Evolutionary conservation across 2,888 invertebrate genomes (phyloP), one percentile per base, ranked within the genome.

Genomic region (Ornithoptera alexandrae): DNA sequence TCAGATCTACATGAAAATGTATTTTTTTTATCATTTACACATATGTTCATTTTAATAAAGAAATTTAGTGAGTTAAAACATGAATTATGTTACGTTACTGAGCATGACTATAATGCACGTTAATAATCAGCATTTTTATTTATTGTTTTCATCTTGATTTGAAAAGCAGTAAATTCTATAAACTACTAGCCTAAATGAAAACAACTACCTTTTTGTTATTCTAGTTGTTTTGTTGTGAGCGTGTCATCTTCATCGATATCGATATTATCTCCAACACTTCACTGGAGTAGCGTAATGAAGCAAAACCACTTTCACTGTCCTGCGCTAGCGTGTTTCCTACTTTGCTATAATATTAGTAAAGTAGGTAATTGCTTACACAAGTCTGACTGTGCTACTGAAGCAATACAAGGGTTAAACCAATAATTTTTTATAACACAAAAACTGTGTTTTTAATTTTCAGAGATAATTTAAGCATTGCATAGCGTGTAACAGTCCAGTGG

Each of bases 261-360:
- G 61, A 58, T 30, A 71, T 61, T 67, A 64, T 64, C 46, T 67
- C 39, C 46, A 17, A 24, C 67, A 18, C 75, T 61, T 71, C 72
- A 72, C 74, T 73, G 71, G 58, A 46, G 67, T 62, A 62, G 72
- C 63, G 73, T 74, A 75, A 74, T 78, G 77, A 76, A 77, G 77
- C 76, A 74, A 73, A 71, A 73, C 77, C 75, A 74, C 78, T 78
- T 78, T 78, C 78, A 77, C 78, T 64, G 76, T 72, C 74, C 77
- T 74, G 72, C 70, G 74, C 69, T 73, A 74, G 72, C 77, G 71
- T 72, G 74, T 77, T 78, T 78, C 78, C 78, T 76, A 76, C 76
- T 74, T 75, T 71, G 72, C 71, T 74, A 73, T 70, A 67, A 67
- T 70, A 67, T 70, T 67, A 70, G 70, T 70, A 70, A 70, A 70